phyloP scores from a whole-genome alignment of 2,797 vertebrate species.

The Pyrrhura leucotis region DNA sequence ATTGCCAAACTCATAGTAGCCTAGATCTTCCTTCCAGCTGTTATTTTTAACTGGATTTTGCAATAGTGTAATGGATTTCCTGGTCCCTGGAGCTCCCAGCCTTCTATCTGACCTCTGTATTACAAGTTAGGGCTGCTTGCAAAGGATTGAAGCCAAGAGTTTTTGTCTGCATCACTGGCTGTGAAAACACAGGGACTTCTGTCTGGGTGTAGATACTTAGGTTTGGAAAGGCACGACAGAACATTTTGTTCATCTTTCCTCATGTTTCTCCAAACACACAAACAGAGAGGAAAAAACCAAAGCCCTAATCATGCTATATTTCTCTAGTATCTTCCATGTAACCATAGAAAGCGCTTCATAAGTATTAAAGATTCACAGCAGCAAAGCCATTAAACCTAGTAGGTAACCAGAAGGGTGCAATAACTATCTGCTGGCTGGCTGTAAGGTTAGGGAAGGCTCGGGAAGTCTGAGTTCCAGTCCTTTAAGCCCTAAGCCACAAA shows the following conservation, averaged over 20 bases:
- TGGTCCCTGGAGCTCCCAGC: neutral
- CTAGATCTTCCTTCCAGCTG: neutral
- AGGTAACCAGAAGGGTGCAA: neutral
- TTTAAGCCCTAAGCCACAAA: neutral
- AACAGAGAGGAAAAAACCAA: neutral
- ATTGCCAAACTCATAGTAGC: neutral
- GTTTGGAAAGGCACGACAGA: conserved; percentile 34
- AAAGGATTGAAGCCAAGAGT: neutral
- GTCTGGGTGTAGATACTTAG: conserved; percentile 12
- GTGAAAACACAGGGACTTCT: conserved; percentile 55
- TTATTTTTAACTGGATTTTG: conserved; percentile 38
- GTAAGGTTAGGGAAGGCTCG: neutral
- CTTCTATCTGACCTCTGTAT: neutral
- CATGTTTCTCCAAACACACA: neutral
- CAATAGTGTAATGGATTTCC: neutral
- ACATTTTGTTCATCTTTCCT: conserved; percentile 54
- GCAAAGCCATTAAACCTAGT: neutral
- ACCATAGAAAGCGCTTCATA: neutral
- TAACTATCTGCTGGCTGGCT: neutral
- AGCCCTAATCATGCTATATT: neutral
- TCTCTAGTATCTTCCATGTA: neutral
- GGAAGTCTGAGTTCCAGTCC: neutral
- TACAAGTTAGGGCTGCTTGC: neutral
- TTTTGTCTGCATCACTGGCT: neutral
- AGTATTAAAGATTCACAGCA: neutral